Evolutionary conservation across 2,797 vertebrate species (phyloP).

Genomic region (Poecile montanus): DNA sequence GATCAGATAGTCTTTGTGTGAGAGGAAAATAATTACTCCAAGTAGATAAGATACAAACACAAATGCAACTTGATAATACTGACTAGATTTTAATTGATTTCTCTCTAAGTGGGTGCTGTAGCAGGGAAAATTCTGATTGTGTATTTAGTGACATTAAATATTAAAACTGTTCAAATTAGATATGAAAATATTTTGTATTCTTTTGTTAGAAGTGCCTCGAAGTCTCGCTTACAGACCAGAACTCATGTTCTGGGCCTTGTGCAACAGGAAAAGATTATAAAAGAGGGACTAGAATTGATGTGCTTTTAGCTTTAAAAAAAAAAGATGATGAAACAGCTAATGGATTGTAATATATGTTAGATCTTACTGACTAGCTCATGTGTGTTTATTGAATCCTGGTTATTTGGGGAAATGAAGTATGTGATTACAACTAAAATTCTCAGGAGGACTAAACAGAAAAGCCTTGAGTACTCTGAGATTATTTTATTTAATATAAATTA

Average conservation of each 20-base stretch:
- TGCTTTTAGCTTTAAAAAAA: neutral
- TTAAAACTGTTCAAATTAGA: neutral
- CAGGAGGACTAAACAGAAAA: neutral
- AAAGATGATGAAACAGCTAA: neutral
- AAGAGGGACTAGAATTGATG: neutral
- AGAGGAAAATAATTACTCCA: neutral
- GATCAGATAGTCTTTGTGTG: neutral
- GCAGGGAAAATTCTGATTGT: neutral
- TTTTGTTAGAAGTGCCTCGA: rapidly evolving
- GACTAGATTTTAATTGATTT: neutral
- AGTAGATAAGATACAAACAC: neutral
- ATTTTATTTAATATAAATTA: constrained; percentile 18
- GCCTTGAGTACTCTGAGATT: neutral
- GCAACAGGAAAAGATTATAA: neutral
- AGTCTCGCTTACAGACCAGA: neutral
- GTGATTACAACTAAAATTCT: constrained; percentile 36
- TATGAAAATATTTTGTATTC: neutral
- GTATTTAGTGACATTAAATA: neutral
- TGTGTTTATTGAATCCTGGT: neutral
- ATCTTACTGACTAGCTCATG: neutral
- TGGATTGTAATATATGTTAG: neutral
- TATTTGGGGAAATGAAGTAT: constrained; percentile 24
- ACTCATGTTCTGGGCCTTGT: neutral
- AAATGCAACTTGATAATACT: neutral
- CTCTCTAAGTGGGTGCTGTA: neutral